Evolutionary conservation across 1,140 invertebrate genomes (phyloP), one percentile per base, ranked within the genome.

Genomic region (Drosophila nigrodunni): DNA sequence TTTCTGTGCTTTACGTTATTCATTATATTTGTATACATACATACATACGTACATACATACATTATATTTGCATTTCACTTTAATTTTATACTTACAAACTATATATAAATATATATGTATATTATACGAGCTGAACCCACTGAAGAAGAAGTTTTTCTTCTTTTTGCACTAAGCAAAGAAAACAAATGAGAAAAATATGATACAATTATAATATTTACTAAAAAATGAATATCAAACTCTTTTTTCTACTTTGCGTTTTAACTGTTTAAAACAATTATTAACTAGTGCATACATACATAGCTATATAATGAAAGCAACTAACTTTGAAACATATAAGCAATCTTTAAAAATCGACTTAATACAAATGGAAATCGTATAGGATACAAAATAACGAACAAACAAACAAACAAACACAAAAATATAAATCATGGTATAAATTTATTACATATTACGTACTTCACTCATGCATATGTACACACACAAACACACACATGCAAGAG

Each of bases 61-160:
- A 77, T 74, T 78, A 86, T 82, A 77, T 67, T 71, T 77, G 77
- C 78, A 86, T 88, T 88, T 80, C 83, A 87, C 88, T 82, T 87
- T 77, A 73, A 70, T 88, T 87, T 87, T 71, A 79, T 87, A 87
- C 75, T 82, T 79, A 70, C 50, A 37, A 74, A 68, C 25, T 30
- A 30, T 30, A 30, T 30, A 30, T 30, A 30, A 30, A 30, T 30
- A 30, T 30, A 30, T 57, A 74, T 62, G 57, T 76, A 66, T 72
- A 87, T 87, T 83, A 60, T 88, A 87, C 83, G 83, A 87, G 88
- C 83, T 87, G 85, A 87, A 83, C 83, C 83, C 83, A 88, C 83
- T 87, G 83, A 87, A 88, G 80, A 87, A 87, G 80, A 87, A 87
- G 83, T 83, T 80, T 70, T 83, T 82, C 82, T 87, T 80, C 82